Percentiles rank a stretch among this genome's conserved stretches.
These are phyloP conservation scores for Pseudopleuronectes americanus DNA, from an alignment of 2,797 vertebrate genomes.

Conservation along the genomic window DNA sequence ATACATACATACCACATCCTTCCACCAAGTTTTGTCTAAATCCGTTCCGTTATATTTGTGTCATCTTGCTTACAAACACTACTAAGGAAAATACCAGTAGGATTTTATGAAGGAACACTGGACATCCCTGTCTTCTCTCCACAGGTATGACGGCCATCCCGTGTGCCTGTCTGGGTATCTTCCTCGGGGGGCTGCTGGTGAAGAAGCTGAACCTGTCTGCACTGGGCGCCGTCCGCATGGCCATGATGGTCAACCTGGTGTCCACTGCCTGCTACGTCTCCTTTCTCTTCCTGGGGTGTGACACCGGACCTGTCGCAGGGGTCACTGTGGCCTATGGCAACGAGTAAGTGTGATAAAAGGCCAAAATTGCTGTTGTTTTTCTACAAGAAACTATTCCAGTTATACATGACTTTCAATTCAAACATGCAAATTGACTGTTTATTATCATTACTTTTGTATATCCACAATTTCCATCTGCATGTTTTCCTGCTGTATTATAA, in stretches of 20 bases:
- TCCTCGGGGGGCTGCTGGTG: slow-evolving; percentile 95
- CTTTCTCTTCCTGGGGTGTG: slow-evolving; percentile 97
- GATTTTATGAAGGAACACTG: neutral
- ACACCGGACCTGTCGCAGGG: slow-evolving; percentile 96
- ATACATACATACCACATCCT: too few species aligned
- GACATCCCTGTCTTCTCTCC: neutral
- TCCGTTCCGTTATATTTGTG: too few species aligned
- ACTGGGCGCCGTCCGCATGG: slow-evolving; percentile 96
- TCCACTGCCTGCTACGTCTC: slow-evolving; percentile 98
- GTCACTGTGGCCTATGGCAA: slow-evolving; percentile 96
- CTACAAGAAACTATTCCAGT: too few species aligned
- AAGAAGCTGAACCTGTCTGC: slow-evolving; percentile 98
- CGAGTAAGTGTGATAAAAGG: slow-evolving; percentile 83
- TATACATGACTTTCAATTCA: neutral
- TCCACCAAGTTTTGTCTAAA: too few species aligned
- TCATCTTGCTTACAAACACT: too few species aligned
- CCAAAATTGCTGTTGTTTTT: slow-evolving; percentile 11
- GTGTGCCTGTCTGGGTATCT: slow-evolving; percentile 97
- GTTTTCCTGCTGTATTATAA: neutral
- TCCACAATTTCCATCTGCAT: neutral
- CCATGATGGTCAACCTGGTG: slow-evolving; percentile 97
- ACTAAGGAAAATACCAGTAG: too few species aligned
- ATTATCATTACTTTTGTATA: neutral
- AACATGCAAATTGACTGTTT: neutral
- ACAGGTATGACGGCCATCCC: slow-evolving; percentile 98